Conservation (phyloP, 2,888 invertebrate species). For the Arrhopalites spinosus region DNA sequence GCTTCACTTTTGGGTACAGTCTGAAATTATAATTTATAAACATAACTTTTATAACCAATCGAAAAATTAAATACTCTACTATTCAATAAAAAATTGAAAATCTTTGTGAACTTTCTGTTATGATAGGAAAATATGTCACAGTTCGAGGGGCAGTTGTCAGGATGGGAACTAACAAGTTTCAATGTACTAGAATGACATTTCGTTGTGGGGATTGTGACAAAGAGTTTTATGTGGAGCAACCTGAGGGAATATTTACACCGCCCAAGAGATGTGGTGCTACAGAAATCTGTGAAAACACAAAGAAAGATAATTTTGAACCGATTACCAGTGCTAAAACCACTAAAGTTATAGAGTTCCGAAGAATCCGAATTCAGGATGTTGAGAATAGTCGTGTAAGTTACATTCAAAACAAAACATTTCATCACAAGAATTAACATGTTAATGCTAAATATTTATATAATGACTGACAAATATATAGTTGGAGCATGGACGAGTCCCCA, state of each 20-base stretch:
- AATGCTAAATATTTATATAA: slow-evolving; percentile 6
- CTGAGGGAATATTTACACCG: slow-evolving; percentile 38
- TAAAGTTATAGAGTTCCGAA: slow-evolving; percentile 35
- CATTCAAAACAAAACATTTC: background rate
- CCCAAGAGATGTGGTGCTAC: slow-evolving; percentile 41
- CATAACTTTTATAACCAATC: too few species aligned
- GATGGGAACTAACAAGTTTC: slow-evolving; percentile 38
- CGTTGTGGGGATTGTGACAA: slow-evolving; percentile 40
- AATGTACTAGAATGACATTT: slow-evolving; percentile 42
- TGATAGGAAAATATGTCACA: slow-evolving; percentile 49
- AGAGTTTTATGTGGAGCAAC: slow-evolving; percentile 39
- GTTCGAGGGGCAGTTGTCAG: slow-evolving; percentile 48
- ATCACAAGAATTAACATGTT: slow-evolving; percentile 2
- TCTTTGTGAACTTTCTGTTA: slow-evolving; percentile 8
- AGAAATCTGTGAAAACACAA: background rate
- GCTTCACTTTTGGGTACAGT: slow-evolving; percentile 43
- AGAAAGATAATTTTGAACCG: slow-evolving; percentile 17
- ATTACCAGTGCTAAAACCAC: slow-evolving; percentile 34
- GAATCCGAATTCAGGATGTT: slow-evolving; percentile 48
- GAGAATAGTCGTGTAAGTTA: slow-evolving; percentile 42
- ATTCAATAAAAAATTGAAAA: too few species aligned
- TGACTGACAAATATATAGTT: slow-evolving; percentile 39
- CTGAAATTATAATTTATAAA: too few species aligned
- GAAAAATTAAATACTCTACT: too few species aligned
- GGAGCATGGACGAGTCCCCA: slow-evolving; percentile 72